These are phyloP conservation scores for Machimus rusticus DNA, from an alignment of 2,888 invertebrate species.

Conservation along the genomic window DNA sequence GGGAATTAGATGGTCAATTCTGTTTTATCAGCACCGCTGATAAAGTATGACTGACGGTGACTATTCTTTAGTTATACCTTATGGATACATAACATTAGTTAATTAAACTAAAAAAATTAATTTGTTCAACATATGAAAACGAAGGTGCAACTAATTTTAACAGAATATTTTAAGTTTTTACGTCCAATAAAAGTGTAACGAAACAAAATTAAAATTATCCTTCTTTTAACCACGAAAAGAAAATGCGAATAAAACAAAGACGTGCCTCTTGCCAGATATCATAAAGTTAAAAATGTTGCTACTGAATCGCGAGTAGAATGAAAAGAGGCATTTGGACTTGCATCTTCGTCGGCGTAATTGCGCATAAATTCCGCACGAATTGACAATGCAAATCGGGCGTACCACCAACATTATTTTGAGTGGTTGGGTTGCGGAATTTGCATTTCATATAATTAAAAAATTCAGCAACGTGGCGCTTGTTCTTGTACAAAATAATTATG, in stretches of 20 bases:
- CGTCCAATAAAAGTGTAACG: no score
- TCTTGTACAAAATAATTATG: not conserved
- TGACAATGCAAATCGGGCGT: not conserved
- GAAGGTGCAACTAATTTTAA: no score
- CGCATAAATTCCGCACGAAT: not conserved
- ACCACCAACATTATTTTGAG: not conserved
- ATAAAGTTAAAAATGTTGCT: not conserved
- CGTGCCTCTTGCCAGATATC: not conserved
- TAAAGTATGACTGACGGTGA: no score
- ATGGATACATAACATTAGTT: no score
- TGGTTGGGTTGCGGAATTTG: not conserved
- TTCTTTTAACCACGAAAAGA: not conserved
- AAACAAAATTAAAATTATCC: no score
- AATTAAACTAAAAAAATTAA: no score
- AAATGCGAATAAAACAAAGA: not conserved
- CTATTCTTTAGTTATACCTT: no score
- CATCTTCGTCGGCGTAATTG: not conserved
- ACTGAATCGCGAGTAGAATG: not conserved
- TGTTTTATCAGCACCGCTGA: no score
- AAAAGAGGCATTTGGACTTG: not conserved
- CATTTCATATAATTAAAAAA: conserved; percentile 5
- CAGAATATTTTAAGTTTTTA: no score
- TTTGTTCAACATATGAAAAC: no score
- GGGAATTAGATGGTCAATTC: no score
- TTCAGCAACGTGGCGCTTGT: not conserved